Evolutionary conservation across 2,888 invertebrate genomes (phyloP).

Genomic region (Bimastos eiseni): DNA sequence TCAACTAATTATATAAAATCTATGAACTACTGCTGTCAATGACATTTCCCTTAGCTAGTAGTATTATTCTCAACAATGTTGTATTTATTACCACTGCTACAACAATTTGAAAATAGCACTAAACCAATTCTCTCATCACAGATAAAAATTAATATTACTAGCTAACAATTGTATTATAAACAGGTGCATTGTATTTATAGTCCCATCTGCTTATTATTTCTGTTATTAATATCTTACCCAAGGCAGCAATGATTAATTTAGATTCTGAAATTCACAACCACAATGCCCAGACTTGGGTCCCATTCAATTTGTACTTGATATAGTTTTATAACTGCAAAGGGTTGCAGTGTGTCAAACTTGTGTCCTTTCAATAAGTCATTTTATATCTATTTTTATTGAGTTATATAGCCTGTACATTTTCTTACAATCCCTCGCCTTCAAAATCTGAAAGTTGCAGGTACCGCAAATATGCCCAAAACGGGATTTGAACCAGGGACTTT

Average conservation of each 20-base stretch:
- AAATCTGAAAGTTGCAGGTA: not conserved
- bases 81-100: not conserved
- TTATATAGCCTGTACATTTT: not conserved
- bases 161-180: not conserved
- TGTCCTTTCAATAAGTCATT: no score
- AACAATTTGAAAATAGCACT: not conserved
- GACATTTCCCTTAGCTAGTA: not conserved
- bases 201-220: not conserved
- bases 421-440: not conserved
- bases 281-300: no score
- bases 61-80: not conserved
- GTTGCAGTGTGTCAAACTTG: no score
- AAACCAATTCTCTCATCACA: not conserved
- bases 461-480: not conserved
- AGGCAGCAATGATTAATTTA: no score
- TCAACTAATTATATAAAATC: not conserved
- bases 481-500: not conserved
- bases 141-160: not conserved
- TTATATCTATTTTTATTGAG: no score
- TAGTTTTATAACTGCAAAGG: not conserved
- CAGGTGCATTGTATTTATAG: not conserved
- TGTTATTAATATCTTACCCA: not conserved
- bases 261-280: no score
- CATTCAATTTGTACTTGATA: not conserved
- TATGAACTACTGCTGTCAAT: not conserved